A percentile compares a stretch with the other conserved stretches of the same genome.
phyloP scores from a whole-genome alignment of 2,888 invertebrate genomes.

The Lycaena phlaeas region DNA sequence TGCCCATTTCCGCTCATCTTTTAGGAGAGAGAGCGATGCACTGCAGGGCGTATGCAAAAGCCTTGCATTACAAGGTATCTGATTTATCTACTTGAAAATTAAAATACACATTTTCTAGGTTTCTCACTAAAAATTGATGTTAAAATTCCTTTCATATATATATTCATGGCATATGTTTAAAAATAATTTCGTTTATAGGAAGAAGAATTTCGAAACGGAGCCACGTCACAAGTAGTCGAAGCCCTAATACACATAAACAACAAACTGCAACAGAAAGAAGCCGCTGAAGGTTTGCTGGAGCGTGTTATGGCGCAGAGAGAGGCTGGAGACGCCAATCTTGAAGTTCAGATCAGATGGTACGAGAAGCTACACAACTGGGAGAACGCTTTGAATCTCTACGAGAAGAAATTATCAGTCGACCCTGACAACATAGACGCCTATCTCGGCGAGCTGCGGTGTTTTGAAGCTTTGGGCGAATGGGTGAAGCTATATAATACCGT shows the following conservation, averaged over 20 bases:
- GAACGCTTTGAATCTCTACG: slow-evolving; percentile 91
- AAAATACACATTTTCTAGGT: no score
- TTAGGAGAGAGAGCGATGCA: slow-evolving; percentile 96
- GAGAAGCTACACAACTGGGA: slow-evolving; percentile 99
- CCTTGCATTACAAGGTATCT: slow-evolving; percentile 75
- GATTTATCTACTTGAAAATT: no score
- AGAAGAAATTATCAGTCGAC: slow-evolving; percentile 78
- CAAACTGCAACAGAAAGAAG: slow-evolving; percentile 98
- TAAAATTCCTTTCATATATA: no score
- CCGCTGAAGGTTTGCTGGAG: slow-evolving; percentile 93
- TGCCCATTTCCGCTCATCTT: slow-evolving; percentile 90
- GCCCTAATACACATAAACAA: slow-evolving; percentile 97
- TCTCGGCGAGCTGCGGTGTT: slow-evolving; percentile 93
- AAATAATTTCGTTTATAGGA: slow-evolving; percentile 6
- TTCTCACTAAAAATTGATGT: no score
- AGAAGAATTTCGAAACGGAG: slow-evolving; percentile 90
- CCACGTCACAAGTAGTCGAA: slow-evolving; percentile 91
- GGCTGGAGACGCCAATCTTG: slow-evolving; percentile 73
- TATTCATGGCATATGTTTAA: no score
- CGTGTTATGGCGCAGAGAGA: slow-evolving; percentile 89
- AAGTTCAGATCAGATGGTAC: slow-evolving; percentile 90
- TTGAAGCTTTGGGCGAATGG: slow-evolving; percentile 99
- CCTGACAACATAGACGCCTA: slow-evolving; percentile 83
- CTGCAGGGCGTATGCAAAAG: slow-evolving; percentile 83
- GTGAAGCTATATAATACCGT: slow-evolving; percentile 86